Percentiles rank a stretch among this genome's conserved stretches.
These are phyloP conservation scores for Drosophila birchii DNA, from an alignment of 2,888 invertebrate species.

Conservation along the genomic window DNA sequence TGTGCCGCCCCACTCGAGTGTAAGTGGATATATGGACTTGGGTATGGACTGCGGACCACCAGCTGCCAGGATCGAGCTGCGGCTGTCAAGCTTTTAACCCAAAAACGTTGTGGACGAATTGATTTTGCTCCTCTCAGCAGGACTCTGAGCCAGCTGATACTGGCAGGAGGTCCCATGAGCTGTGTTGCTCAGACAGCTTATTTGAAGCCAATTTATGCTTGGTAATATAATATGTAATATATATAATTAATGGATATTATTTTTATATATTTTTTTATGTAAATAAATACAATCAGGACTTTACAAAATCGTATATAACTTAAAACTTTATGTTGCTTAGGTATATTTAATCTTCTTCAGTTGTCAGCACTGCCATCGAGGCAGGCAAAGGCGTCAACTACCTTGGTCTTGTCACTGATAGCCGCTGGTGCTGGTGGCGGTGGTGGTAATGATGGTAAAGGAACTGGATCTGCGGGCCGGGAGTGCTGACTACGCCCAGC, in stretches of 20 bases:
- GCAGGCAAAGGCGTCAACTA: conserved; percentile 49
- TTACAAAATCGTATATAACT: background rate
- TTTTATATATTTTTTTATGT: background rate
- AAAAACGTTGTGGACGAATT: conserved; percentile 46
- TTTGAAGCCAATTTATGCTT: background rate
- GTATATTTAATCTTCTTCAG: background rate
- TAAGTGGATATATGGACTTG: conserved; percentile 25
- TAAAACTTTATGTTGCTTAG: background rate
- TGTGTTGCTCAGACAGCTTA: background rate
- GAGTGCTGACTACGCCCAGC: conserved; percentile 35
- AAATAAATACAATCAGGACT: background rate
- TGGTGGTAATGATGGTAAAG: background rate
- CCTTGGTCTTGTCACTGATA: conserved; percentile 73
- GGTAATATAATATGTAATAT: background rate
- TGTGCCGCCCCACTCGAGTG: conserved; percentile 27
- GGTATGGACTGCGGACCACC: conserved; percentile 32
- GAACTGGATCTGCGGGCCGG: conserved; percentile 12
- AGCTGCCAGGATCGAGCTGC: conserved; percentile 45
- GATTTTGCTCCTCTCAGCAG: conserved; percentile 55
- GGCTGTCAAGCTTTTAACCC: conserved; percentile 75
- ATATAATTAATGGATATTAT: background rate
- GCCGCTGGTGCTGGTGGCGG: conserved; percentile 24
- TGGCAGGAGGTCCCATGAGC: conserved; percentile 33
- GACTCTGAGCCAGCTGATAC: conserved; percentile 36
- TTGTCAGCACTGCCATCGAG: background rate